Base-by-base conservation (phyloP, 2,888 invertebrate genomes). In the Spatulosminthurus flaviceps region DNA sequence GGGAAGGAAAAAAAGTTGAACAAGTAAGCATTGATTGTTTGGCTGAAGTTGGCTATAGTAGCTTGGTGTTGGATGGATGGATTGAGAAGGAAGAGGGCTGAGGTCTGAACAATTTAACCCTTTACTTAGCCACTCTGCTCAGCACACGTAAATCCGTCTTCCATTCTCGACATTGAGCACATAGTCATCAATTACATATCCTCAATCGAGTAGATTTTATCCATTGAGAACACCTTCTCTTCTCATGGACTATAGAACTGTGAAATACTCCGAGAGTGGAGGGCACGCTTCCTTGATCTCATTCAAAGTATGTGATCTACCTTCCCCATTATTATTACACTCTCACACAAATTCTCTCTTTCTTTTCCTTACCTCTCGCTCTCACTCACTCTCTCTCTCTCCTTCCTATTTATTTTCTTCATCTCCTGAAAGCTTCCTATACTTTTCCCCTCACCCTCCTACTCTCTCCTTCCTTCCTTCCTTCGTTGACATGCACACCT, bases 171-270 rank as follows among this genome's bases (percentile, higher is more conserved):
- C 21, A 21, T 61, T 51, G 21, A 21, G 64, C 67, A 26, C 51
- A 74, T 66, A 75, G 75, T 75, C 75, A 75, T 75, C 75, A 75
- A 75, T 75, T 75, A 75, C 75, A 75, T 61, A 64, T 75, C 29
- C 64, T 66, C 75, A 75, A 75, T 64, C 75, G 64, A 64, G 19
- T 61, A 61, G 72, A 72, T 72, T 72, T 72, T 72, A 72, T 72
- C 72, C 72, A 72, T 72, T 72, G 43, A 51, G 51, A 72, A 43
- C 72, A 51, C 43, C 72, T 51, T 22, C 69, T 19, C 19, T 5
- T 34, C 69, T 19, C 19, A 19, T 34, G 5, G 34, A 7, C 34
- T 34, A 34, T 34, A 34, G 34, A 34, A 34, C 34, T 34, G 34
- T 34, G 34, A 34, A 34, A 34, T 24, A 66, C 24, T 28, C 28